phyloP scores from a whole-genome alignment of 2,797 vertebrate genomes.

The Eupleurogrammus muticus region DNA sequence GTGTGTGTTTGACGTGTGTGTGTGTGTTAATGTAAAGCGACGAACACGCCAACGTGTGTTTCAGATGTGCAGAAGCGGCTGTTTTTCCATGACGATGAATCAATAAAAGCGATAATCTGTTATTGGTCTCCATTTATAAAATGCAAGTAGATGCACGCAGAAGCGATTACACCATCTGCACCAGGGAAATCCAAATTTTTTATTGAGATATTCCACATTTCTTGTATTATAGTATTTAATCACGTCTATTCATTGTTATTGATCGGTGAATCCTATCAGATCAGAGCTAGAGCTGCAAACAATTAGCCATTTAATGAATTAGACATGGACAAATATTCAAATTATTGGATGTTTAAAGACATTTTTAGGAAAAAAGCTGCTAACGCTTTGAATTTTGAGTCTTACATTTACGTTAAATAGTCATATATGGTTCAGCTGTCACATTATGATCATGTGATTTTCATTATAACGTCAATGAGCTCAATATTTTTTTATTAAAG shows the following conservation, averaged over 20 bases:
- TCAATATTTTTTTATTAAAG: too few species aligned
- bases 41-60: not conserved
- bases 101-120: conserved; percentile 7
- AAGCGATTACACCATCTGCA: not conserved
- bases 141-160: not conserved
- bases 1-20: not conserved
- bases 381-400: too few species aligned
- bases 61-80: not conserved
- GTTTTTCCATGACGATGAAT: not conserved
- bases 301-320: too few species aligned
- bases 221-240: not conserved
- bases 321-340: too few species aligned
- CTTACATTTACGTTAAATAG: too few species aligned
- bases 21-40: conserved; percentile 2
- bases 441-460: too few species aligned
- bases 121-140: conserved; percentile 5
- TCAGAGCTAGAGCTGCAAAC: too few species aligned
- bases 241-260: not conserved
- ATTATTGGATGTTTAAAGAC: too few species aligned
- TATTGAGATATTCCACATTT: not conserved
- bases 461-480: too few species aligned
- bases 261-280: not conserved
- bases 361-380: too few species aligned
- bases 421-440: too few species aligned
- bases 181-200: not conserved